Conservation (phyloP, 2,888 invertebrate species). For the Pammene aurita region DNA sequence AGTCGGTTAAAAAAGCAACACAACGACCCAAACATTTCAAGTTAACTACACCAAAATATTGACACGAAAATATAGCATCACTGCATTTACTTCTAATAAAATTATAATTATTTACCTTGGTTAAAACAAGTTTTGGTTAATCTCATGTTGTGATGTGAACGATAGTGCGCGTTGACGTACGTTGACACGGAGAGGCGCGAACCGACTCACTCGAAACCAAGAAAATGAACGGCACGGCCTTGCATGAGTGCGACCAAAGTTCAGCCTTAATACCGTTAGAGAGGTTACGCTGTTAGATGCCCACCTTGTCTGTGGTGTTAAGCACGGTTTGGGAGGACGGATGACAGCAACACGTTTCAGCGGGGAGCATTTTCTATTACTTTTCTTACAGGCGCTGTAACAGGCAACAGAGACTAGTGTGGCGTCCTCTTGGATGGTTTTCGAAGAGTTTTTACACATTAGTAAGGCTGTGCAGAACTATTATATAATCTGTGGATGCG, state of each 20-base stretch:
- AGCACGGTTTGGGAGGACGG: too few relatives aligned
- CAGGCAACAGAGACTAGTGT: too few relatives aligned
- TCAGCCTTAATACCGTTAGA: not conserved
- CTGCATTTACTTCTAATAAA: too few relatives aligned
- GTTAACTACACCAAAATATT: not conserved
- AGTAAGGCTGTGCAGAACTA: too few relatives aligned
- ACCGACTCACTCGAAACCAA: constrained; percentile 1
- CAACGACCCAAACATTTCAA: not conserved
- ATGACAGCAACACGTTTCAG: not conserved
- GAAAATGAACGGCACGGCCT: not conserved
- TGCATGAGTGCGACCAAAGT: not conserved
- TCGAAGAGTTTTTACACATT: too few relatives aligned
- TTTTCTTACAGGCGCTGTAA: constrained; percentile 2
- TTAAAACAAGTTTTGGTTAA: constrained; percentile 22
- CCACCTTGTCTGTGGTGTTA: not conserved
- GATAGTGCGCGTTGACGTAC: not conserved
- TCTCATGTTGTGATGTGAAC: constrained; percentile 35
- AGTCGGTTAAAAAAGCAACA: not conserved
- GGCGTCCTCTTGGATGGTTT: too few relatives aligned
- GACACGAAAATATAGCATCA: not conserved
- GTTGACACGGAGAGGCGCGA: not conserved
- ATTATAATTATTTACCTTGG: constrained; percentile 14
- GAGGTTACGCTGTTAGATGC: not conserved
- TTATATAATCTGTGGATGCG: too few relatives aligned
- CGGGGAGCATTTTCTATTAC: not conserved